A percentile compares a stretch with the other conserved stretches of the same genome.
phyloP scores from a whole-genome alignment of 2,888 invertebrate species.

The Helleia helle region DNA sequence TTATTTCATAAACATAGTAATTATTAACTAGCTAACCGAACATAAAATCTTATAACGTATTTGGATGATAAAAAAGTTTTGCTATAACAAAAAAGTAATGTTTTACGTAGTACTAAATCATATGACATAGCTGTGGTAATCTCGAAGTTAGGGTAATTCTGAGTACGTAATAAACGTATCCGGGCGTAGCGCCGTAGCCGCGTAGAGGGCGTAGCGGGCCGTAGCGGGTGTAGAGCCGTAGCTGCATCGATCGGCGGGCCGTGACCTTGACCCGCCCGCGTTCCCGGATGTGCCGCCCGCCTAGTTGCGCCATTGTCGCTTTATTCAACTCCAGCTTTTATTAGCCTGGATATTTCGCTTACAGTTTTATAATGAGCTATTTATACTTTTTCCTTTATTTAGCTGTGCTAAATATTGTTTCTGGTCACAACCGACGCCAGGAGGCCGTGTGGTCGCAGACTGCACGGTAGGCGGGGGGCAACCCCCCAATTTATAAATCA shows the following conservation, averaged over 20 bases:
- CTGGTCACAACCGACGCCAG: no score
- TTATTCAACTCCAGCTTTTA: slow-evolving; percentile 53
- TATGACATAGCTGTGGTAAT: no score
- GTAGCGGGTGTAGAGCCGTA: slow-evolving; percentile 52
- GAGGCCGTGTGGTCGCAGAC: no score
- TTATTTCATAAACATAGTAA: no score
- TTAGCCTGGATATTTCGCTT: slow-evolving; percentile 41
- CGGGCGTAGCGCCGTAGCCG: slow-evolving; percentile 21
- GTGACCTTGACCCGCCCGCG: slow-evolving; percentile 79
- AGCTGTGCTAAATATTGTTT: neutral
- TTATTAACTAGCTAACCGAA: no score
- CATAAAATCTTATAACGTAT: no score
- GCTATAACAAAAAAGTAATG: no score
- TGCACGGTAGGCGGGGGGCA: no score
- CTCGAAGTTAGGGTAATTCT: slow-evolving; percentile 9
- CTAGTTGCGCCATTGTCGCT: slow-evolving; percentile 62
- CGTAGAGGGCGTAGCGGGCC: slow-evolving; percentile 34
- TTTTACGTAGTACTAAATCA: no score
- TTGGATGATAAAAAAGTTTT: no score
- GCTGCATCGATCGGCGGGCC: slow-evolving; percentile 77
- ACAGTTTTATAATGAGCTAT: slow-evolving; percentile 9
- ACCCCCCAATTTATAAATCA: no score
- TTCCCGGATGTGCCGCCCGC: slow-evolving; percentile 65
- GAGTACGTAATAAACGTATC: slow-evolving; percentile 16
- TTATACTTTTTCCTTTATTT: neutral